A percentile compares a stretch with the other conserved stretches of the same genome.
Evolutionary conservation across 2,888 invertebrate species (phyloP).

Genomic region (Nemotelus nigrinus): DNA sequence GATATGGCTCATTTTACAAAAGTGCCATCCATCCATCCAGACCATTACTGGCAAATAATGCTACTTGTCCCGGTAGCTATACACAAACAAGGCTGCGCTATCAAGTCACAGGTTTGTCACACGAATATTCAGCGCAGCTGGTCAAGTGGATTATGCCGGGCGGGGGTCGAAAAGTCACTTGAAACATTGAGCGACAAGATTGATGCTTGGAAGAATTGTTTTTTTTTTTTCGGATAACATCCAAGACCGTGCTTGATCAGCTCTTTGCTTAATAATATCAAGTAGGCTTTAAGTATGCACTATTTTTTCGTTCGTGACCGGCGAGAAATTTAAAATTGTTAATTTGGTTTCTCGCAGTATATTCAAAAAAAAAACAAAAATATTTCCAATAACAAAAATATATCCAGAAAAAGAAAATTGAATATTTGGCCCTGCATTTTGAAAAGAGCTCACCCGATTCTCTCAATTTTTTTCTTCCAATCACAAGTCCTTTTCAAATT

Average conservation of each 20-base stretch:
- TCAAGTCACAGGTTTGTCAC: background rate
- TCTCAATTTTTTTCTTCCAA: background rate
- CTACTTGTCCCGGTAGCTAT: background rate
- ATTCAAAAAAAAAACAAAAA: too few relatives aligned
- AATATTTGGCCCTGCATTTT: background rate
- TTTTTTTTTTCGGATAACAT: too few relatives aligned
- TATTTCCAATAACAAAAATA: too few relatives aligned
- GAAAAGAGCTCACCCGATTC: background rate
- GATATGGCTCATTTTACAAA: conserved; percentile 47
- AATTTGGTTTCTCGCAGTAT: too few relatives aligned
- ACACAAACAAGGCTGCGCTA: background rate
- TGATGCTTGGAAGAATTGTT: too few relatives aligned
- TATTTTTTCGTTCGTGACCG: background rate
- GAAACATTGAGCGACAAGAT: too few relatives aligned
- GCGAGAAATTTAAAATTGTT: too few relatives aligned
- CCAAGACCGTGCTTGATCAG: too few relatives aligned
- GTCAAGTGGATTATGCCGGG: background rate
- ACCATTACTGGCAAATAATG: background rate
- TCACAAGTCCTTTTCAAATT: background rate
- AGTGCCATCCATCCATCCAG: background rate
- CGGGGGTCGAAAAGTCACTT: too few relatives aligned
- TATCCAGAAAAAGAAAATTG: too few relatives aligned
- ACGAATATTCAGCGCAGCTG: background rate
- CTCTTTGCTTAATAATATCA: too few relatives aligned
- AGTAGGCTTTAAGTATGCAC: background rate